Base-by-base conservation (phyloP, 1,140 invertebrate genomes). In the Notospermus geniculatus region DNA sequence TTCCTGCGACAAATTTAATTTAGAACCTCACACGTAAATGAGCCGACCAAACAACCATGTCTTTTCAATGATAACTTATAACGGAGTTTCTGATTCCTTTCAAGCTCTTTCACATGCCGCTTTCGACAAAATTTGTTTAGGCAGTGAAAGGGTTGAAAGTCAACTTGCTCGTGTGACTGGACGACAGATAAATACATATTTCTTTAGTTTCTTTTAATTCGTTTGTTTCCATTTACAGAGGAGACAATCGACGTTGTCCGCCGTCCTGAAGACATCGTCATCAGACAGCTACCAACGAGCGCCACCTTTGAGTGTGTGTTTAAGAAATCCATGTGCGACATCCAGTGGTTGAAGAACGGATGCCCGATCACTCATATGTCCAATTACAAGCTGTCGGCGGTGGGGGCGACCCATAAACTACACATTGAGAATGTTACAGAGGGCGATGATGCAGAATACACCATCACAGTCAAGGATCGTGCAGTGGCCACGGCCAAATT, bases 221-320 rank as follows among this genome's bases (percentile, higher is more conserved):
- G n/a, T 5, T 7, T 9, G 25, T 50, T 23, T 23, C 5, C 25
- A 50, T 41, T 50, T 64, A 25, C 65, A 79, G 79, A 80, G 69
- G 68, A 72, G 13, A 63, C 67, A 19, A 60, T 80, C 36, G 69
- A 77, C 56, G 76, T 77, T 57, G 54, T 76, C n/a, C 68, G 72
- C 19, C 59, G 63, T 43, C 65, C 80, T 0, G 67, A 74, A 28
- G 72, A 80, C 58, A 59, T 78, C 25, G 70, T 69, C 7, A 69
- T 81, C 1, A 71, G 66, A 25, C 69, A 75, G 55, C 69, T 79
- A 28, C 78, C 79, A 29, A 62, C 66, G 19, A 72, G 64, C 15
- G 72, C 71, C 7, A 68, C 68, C 29, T 81, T 82, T 70, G 78
- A 80, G 60, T 78, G 75, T 68, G 79, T 78, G 52, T 61, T 81